Conservation (phyloP, 2,888 invertebrate species). For the Nomada hirtipes region DNA sequence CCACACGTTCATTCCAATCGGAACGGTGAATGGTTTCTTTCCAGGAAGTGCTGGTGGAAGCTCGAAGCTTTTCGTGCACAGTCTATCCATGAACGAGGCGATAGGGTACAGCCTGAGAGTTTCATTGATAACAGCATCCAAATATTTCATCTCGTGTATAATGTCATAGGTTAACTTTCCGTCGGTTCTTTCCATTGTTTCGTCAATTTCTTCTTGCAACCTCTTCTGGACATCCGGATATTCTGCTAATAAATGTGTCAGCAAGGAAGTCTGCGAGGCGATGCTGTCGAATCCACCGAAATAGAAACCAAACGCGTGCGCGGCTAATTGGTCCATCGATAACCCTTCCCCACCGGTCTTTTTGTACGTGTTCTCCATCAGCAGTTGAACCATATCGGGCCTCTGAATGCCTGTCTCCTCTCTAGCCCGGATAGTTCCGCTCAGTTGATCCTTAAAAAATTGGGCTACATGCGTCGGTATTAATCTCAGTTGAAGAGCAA, state of each 20-base stretch:
- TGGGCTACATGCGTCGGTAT: neutral
- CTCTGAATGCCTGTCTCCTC: conserved; percentile 75
- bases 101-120: conserved; percentile 77
- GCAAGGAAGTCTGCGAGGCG: conserved; percentile 71
- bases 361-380: conserved; percentile 83
- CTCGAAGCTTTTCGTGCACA: conserved; percentile 78
- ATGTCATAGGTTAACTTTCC: conserved; percentile 83
- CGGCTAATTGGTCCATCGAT: conserved; percentile 81
- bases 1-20: conserved; percentile 76
- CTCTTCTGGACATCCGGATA: conserved; percentile 82
- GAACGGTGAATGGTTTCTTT: conserved; percentile 73
- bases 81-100: conserved; percentile 72
- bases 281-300: conserved; percentile 78
- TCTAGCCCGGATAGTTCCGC: conserved; percentile 61
- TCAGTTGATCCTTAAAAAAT: conserved; percentile 68
- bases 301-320: conserved; percentile 83
- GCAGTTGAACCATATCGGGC: conserved; percentile 86
- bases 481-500: conserved; percentile 53
- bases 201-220: conserved; percentile 76
- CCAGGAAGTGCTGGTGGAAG: conserved; percentile 78
- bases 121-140: conserved; percentile 85
- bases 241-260: conserved; percentile 71
- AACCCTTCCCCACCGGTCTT: conserved; percentile 42
- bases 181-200: conserved; percentile 63
- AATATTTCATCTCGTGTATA: conserved; percentile 85